A percentile compares a stretch with the other conserved stretches of the same genome.
Conservation (phyloP, 2,797 vertebrate genomes). For the Borostomias antarcticus region DNA sequence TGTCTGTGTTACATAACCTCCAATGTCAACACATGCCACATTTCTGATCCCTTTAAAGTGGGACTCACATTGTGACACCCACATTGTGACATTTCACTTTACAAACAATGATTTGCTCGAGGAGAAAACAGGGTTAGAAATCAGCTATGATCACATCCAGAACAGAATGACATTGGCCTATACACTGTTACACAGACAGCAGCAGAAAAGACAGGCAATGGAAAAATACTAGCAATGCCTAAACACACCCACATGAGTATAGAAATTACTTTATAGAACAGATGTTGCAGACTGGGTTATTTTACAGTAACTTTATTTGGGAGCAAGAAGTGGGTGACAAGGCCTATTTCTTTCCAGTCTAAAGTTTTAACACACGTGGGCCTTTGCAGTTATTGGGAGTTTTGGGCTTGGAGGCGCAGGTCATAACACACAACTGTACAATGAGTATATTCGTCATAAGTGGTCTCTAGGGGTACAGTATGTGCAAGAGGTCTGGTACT, state of each 20-base stretch:
- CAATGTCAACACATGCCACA: no score
- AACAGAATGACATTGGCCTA: background rate
- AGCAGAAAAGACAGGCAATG: background rate
- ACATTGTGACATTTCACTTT: background rate
- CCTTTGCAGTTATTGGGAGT: background rate
- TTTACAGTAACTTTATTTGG: constrained; percentile 31
- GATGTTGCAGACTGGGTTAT: constrained; percentile 45
- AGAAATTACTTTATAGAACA: constrained; percentile 53
- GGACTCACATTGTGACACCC: no score
- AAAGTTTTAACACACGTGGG: background rate
- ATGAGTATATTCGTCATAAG: background rate
- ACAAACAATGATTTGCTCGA: background rate
- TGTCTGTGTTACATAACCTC: no score
- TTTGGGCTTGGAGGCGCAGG: background rate
- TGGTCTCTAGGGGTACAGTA: background rate
- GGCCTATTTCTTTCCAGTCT: background rate
- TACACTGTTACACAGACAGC: constrained; percentile 21
- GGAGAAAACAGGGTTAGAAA: background rate
- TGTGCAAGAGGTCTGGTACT: no score
- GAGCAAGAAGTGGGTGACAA: background rate
- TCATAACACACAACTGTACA: no score
- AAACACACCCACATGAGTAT: constrained; percentile 57
- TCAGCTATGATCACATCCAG: background rate
- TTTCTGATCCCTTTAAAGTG: no score
- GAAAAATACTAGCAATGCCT: constrained; percentile 51